Conservation (phyloP, 2,888 invertebrate genomes). For the Drosophila cognata region DNA sequence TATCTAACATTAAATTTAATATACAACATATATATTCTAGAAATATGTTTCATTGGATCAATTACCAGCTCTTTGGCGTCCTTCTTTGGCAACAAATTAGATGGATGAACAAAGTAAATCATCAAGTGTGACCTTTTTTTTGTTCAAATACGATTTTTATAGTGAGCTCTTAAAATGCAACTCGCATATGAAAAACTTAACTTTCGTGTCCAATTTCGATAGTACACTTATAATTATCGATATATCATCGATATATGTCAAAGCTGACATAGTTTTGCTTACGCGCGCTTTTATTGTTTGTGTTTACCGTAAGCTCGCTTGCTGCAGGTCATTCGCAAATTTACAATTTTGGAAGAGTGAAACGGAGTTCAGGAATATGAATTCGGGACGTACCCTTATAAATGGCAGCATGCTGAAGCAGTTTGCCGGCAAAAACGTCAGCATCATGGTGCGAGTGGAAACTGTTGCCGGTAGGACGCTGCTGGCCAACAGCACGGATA, state of each 20-base stretch:
- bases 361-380: conserved; percentile 21
- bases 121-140: conserved; percentile 51
- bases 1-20: no score
- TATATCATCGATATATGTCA: conserved; percentile 4
- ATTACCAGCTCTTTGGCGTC: no score
- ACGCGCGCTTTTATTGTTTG: conserved; percentile 10
- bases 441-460: conserved; percentile 82
- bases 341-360: background rate
- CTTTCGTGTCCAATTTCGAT: background rate
- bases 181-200: no score
- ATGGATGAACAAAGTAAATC: conserved; percentile 41
- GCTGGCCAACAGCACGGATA: conserved; percentile 75
- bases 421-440: conserved; percentile 78
- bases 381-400: conserved; percentile 65
- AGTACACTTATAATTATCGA: conserved; percentile 4
- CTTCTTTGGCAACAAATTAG: no score
- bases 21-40: no score
- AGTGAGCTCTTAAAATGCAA: background rate
- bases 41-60: no score
- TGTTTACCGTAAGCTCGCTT: background rate
- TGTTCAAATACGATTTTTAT: no score
- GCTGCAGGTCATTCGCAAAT: no score
- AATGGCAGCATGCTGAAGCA: conserved; percentile 81
- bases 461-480: conserved; percentile 73
- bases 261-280: background rate